These are phyloP conservation scores for Frankliniella fusca DNA, from an alignment of 2,888 invertebrate species.

Conservation along the genomic window DNA sequence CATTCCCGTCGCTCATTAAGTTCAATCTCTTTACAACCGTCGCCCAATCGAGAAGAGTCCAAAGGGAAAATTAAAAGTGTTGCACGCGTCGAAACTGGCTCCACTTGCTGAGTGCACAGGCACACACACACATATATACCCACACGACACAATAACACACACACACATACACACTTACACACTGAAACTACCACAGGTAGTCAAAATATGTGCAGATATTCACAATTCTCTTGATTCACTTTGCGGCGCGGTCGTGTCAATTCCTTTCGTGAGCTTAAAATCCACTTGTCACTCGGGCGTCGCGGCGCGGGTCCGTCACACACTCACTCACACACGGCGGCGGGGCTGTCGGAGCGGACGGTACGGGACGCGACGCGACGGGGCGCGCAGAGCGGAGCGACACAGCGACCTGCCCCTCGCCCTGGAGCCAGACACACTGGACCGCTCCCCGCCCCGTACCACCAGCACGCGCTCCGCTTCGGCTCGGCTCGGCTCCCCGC, in stretches of 20 bases:
- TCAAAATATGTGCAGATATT: too few species aligned
- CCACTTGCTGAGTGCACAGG: background rate
- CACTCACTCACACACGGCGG: too few species aligned
- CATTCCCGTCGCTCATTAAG: background rate
- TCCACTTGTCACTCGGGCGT: too few species aligned
- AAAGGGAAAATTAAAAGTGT: background rate
- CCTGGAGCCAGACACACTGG: conserved; percentile 3
- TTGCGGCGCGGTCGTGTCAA: too few species aligned
- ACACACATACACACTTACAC: background rate
- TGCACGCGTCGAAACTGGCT: background rate
- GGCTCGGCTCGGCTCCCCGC: background rate
- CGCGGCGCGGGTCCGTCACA: too few species aligned
- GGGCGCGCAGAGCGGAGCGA: background rate
- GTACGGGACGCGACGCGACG: background rate
- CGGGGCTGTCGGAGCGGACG: background rate
- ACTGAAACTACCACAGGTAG: background rate
- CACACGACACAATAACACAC: background rate
- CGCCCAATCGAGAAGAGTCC: background rate
- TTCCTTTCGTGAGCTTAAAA: too few species aligned
- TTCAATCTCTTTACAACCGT: background rate
- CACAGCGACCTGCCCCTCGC: background rate
- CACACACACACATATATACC: background rate
- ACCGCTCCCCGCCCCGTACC: background rate
- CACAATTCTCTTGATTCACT: too few species aligned
- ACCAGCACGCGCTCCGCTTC: background rate